These are phyloP conservation scores for Arctocebus calabarensis DNA, from an alignment of 2,797 vertebrate genomes.

Conservation along the genomic window DNA sequence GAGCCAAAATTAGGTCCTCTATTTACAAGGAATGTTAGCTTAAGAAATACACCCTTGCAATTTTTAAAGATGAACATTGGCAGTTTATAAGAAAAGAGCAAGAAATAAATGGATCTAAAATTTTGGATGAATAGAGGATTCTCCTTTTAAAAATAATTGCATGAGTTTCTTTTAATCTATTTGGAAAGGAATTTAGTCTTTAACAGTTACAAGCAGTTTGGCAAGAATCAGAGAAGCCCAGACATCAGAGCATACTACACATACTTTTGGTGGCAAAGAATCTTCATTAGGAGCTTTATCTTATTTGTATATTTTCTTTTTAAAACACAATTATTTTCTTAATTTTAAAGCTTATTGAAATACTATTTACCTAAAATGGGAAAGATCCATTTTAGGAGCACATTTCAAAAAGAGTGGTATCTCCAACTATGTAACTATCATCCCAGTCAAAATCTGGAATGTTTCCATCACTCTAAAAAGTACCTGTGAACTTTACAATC, in stretches of 20 bases:
- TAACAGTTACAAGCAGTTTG: neutral
- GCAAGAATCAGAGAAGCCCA: neutral
- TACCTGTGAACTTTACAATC: neutral
- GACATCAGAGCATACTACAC: neutral
- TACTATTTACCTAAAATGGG: neutral
- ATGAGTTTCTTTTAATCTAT: neutral
- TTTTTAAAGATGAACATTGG: neutral
- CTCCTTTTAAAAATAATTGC: neutral
- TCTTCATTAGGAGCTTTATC: neutral
- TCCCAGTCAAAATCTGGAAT: neutral
- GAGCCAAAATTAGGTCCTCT: neutral
- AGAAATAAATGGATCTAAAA: neutral
- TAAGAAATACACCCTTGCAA: neutral
- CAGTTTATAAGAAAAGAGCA: neutral
- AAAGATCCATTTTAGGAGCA: neutral
- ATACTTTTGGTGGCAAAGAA: neutral
- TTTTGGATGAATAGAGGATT: neutral
- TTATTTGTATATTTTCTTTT: neutral
- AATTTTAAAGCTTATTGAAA: neutral
- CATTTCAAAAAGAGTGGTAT: neutral
- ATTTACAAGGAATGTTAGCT: neutral
- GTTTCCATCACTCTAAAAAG: neutral
- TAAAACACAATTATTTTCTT: neutral
- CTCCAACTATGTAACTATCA: neutral
- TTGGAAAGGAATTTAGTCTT: slow-evolving; percentile 20